These are phyloP conservation scores for Anser brachyrhynchus DNA, from an alignment of 2,113 vertebrate genomes.

Conservation along the genomic window DNA sequence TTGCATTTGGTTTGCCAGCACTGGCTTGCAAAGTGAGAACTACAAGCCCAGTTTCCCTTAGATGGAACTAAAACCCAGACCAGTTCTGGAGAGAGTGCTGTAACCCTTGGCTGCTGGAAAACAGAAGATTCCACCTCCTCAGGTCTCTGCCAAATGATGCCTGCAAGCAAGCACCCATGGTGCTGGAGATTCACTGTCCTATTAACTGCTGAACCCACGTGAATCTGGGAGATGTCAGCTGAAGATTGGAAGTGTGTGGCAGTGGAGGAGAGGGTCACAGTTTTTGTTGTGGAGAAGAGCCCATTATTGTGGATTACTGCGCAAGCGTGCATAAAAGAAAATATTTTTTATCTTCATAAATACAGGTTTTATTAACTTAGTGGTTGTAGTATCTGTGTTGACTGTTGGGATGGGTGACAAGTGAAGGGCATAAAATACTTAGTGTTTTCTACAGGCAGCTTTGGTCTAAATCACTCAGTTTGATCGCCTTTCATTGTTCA, in stretches of 20 bases:
- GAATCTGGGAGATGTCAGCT: not conserved
- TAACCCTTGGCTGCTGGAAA: not conserved
- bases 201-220: fast-evolving
- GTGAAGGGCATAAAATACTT: not conserved
- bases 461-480: not conserved
- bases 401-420: not conserved
- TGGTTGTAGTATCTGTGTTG: not conserved
- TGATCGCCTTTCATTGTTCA: not conserved
- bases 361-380: not conserved
- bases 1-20: not conserved
- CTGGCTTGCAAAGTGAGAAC: not conserved
- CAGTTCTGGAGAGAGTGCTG: not conserved
- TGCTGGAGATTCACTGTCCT: fast-evolving
- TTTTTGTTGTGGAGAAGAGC: not conserved
- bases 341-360: not conserved
- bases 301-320: not conserved
- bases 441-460: not conserved
- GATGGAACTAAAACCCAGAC: not conserved
- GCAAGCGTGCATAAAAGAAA: not conserved
- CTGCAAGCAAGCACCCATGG: not conserved
- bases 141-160: not conserved
- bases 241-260: not conserved
- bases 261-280: not conserved
- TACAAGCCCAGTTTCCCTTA: not conserved
- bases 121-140: not conserved